Evolutionary conservation across 2,888 invertebrate genomes (phyloP).

Genomic region (Endotricha flammealis): DNA sequence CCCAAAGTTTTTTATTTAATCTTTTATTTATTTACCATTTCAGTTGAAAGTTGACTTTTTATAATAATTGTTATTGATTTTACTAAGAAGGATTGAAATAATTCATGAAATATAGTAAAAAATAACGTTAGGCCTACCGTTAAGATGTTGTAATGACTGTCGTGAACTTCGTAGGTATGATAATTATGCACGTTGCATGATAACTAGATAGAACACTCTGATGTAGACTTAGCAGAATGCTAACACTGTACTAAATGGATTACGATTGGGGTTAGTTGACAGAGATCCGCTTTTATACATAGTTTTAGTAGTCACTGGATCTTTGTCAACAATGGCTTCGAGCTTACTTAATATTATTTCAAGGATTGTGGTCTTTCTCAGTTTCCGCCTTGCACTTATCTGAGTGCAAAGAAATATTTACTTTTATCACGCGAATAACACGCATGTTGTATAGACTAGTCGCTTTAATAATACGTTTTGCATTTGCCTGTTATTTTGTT

Average conservation of each 20-base stretch:
- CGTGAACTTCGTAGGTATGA: background rate
- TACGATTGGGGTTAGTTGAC: background rate
- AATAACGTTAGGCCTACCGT: conserved; percentile 4
- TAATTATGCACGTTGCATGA: conserved; percentile 17
- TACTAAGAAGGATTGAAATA: background rate
- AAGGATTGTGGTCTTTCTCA: background rate
- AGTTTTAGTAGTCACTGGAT: background rate
- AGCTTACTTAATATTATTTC: background rate
- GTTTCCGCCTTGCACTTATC: background rate
- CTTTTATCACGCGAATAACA: conserved; percentile 21
- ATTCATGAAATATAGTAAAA: background rate
- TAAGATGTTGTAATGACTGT: background rate
- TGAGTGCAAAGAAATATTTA: background rate
- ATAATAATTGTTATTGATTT: background rate
- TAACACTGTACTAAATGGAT: background rate
- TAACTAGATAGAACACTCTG: background rate
- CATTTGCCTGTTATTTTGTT: conserved; percentile 69
- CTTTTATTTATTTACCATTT: conserved; percentile 13
- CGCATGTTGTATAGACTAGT: conserved; percentile 40
- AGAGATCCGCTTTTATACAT: background rate
- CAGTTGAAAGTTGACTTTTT: conserved; percentile 8
- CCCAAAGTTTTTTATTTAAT: conserved; percentile 22
- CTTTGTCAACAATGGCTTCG: background rate
- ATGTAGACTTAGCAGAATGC: background rate
- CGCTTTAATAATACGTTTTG: conserved; percentile 63